Evolutionary conservation across 2,113 vertebrate genomes (phyloP), one percentile per base, ranked within the genome.

Genomic region (Grammomys dolichurus): DNA sequence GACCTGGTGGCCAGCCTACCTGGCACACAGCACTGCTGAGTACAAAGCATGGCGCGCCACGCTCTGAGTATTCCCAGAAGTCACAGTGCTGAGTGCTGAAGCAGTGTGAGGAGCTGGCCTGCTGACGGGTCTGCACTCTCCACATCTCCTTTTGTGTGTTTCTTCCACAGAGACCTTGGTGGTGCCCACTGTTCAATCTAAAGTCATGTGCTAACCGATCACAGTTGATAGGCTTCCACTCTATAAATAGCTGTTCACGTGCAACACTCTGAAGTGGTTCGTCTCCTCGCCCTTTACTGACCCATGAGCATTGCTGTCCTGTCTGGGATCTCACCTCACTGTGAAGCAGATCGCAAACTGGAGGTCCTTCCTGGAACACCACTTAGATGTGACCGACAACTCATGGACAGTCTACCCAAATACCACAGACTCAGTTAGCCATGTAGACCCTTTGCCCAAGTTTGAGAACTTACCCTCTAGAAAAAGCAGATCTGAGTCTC

Each of bases 401-500:
- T 77, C 2, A 1, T 33, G 89, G 58, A 63, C 28, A 36, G 3
- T 75, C 67, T 56, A 31, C 51, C 33, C 3, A 20, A 4, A 1
- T 70, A 51, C 60, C 78, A 56, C 48, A 46, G 24, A 22, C 56
- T 56, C 48, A 56, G 76, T 81, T 60, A 31, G 1, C 54, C 16
- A 0, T 12, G 84, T 56, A 5, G 51, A 31, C 24, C 16, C 36
- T n/a, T 67, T 95, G 51, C 67, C 46, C 17, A 93, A 54, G 63
- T 54, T 78, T 67, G n/a, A 87, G 33, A 87, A 67, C 46, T 54
- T 89, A n/a, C 7, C 80, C 65, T 58, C 60, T 58, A 75, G 75
- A 77, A 87, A 88, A 92, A 73, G 70, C 54, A 78, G 81, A 60
- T 58, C 33, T 40, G 65, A 93, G 24, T 28, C 65, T 82, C 92